Percentiles rank a stretch among this genome's conserved stretches.
phyloP scores from a whole-genome alignment of 2,797 vertebrate species.

The Manis crassicaudata region DNA sequence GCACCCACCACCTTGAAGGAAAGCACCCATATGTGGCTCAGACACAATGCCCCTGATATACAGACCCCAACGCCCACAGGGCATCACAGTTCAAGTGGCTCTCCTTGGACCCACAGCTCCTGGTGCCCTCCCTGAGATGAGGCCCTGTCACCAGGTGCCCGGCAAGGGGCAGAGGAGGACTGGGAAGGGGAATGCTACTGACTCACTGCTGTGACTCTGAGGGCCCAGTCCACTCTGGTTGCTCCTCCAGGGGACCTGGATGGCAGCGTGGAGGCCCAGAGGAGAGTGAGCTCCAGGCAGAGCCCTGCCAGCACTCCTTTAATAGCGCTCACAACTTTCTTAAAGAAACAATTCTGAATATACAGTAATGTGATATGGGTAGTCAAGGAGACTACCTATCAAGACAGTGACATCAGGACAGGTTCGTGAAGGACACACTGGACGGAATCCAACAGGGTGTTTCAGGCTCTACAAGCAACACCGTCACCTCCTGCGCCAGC shows the following conservation, averaged over 20 bases:
- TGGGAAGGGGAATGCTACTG: background rate
- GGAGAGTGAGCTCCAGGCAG: background rate
- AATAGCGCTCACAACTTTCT: no score
- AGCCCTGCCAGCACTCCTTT: background rate
- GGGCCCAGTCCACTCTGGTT: background rate
- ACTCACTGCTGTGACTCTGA: background rate
- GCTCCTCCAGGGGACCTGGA: background rate
- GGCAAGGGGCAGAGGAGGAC: background rate
- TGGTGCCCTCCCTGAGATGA: background rate
- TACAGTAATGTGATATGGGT: background rate
- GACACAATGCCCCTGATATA: rapidly evolving
- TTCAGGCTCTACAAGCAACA: no score
- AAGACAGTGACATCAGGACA: no score
- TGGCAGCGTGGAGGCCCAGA: background rate
- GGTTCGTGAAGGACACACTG: no score
- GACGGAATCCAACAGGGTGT: no score
- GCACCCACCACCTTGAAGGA: slow-evolving; percentile 94
- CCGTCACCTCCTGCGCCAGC: no score
- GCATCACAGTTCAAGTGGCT: background rate
- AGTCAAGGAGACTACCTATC: no score
- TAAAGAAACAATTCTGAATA: background rate
- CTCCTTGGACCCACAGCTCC: background rate
- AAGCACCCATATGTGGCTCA: background rate
- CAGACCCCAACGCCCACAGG: background rate
- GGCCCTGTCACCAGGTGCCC: background rate